Evolutionary conservation across 2,797 vertebrate genomes (phyloP).

Genomic region (Gymnothorax reevesii): DNA sequence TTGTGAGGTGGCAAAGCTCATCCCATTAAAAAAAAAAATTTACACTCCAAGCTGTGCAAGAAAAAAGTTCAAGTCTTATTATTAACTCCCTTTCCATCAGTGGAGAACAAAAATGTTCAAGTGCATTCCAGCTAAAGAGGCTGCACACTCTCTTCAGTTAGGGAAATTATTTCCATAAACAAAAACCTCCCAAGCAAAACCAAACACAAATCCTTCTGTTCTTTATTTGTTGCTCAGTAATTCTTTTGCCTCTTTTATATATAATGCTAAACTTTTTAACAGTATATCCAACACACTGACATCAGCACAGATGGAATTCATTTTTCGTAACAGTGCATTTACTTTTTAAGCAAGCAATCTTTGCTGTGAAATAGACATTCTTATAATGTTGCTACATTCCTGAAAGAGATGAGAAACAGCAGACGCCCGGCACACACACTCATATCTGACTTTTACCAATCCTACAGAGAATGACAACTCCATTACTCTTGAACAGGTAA

Average conservation of each 20-base stretch:
- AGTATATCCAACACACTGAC: neutral
- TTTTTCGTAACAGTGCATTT: slow-evolving; percentile 9
- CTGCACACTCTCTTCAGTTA: neutral
- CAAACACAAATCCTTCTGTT: neutral
- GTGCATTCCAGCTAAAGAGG: neutral
- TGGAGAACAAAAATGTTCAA: no score
- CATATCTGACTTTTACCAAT: neutral
- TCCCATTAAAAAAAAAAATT: neutral
- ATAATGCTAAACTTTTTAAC: neutral
- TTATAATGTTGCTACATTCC: slow-evolving; percentile 27
- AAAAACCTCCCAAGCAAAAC: neutral
- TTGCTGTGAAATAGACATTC: neutral
- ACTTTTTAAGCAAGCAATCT: slow-evolving; percentile 26
- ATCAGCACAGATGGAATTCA: slow-evolving; percentile 14
- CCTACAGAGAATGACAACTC: neutral
- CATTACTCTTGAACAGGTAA: neutral
- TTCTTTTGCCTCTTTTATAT: slow-evolving; percentile 25
- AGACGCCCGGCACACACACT: neutral
- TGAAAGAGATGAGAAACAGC: neutral
- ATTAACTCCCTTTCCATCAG: no score
- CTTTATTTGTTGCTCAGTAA: neutral
- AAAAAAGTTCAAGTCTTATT: neutral
- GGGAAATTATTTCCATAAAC: neutral
- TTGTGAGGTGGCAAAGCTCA: neutral
- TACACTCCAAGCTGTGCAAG: neutral